Evolutionary conservation across 2,113 vertebrate genomes (phyloP).

Genomic region (Nothobranchius kuhntae): DNA sequence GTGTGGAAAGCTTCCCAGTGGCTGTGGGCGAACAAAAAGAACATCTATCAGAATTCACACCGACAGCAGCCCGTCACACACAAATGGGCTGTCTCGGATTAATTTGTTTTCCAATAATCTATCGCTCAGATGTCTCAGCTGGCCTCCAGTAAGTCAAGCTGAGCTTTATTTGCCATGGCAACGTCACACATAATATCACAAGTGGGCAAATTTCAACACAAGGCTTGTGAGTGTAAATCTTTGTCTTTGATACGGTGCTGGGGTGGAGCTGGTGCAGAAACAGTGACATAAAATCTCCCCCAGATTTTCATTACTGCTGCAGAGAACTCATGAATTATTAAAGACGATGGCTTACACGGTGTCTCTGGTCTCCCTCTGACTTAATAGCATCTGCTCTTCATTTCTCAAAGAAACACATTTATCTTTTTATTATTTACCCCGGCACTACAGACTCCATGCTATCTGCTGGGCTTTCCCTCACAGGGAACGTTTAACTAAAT

Average conservation of each 20-base stretch:
- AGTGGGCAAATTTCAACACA: slow-evolving; percentile 35
- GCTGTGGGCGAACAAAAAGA: slow-evolving; percentile 63
- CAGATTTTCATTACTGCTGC: slow-evolving; percentile 74
- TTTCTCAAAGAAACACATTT: slow-evolving; percentile 18
- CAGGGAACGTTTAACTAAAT: too few relatives aligned
- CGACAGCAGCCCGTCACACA: slow-evolving; percentile 12
- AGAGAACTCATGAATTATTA: slow-evolving; percentile 77
- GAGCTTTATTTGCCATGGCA: slow-evolving; percentile 68
- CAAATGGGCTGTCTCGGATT: slow-evolving; percentile 28
- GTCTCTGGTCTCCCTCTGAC: slow-evolving; percentile 54
- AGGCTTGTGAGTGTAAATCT: slow-evolving; percentile 49
- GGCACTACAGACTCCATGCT: too few relatives aligned
- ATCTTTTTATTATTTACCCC: background rate
- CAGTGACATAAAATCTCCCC: slow-evolving; percentile 58
- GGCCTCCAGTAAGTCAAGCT: slow-evolving; percentile 44
- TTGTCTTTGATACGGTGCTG: slow-evolving; percentile 34
- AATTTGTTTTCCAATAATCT: slow-evolving; percentile 45
- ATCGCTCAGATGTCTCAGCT: slow-evolving; percentile 36
- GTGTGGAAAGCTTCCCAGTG: slow-evolving; percentile 83
- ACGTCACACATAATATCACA: slow-evolving; percentile 52
- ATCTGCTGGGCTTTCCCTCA: too few relatives aligned
- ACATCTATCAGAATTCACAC: slow-evolving; percentile 16
- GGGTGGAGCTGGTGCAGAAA: slow-evolving; percentile 40
- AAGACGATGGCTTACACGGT: slow-evolving; percentile 61
- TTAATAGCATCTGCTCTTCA: slow-evolving; percentile 48